Percentiles rank a stretch among this genome's conserved stretches.
Conservation (phyloP, 2,113 vertebrate genomes). For the Tetrao urogallus region DNA sequence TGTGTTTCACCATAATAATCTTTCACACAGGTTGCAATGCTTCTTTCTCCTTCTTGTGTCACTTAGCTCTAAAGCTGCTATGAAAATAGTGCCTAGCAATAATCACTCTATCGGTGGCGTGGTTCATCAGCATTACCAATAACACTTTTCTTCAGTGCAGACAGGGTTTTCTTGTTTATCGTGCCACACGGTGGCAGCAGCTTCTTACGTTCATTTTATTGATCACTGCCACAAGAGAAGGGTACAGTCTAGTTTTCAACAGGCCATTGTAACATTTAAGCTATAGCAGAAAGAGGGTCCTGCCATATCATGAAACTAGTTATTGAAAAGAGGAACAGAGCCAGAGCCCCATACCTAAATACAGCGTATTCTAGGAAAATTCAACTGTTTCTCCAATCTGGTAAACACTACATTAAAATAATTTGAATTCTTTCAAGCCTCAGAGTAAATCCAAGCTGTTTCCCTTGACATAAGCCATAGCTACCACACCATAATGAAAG, state of each 20-base stretch:
- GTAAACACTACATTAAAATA: background rate
- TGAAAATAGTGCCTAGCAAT: background rate
- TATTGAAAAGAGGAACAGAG: background rate
- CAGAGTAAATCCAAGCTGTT: background rate
- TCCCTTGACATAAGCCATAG: background rate
- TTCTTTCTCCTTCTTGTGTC: background rate
- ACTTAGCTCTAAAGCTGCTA: background rate
- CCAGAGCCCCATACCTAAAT: background rate
- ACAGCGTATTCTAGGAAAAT: background rate
- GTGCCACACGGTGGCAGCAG: conserved; percentile 29
- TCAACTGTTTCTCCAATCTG: background rate
- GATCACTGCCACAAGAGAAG: background rate
- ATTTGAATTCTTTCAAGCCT: too few relatives aligned
- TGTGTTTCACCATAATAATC: background rate
- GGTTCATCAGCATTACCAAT: background rate
- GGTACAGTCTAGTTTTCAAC: background rate
- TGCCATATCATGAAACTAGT: background rate
- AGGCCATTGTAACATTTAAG: background rate
- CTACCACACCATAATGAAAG: background rate
- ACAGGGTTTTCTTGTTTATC: background rate
- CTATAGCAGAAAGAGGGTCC: background rate
- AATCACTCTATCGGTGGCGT: background rate
- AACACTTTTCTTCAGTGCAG: background rate
- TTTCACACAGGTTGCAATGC: background rate
- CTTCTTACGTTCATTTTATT: background rate